Percentiles rank a stretch among this genome's conserved stretches.
These are phyloP conservation scores for Lithophane leautieri DNA, from an alignment of 2,888 invertebrate species.

Conservation along the genomic window DNA sequence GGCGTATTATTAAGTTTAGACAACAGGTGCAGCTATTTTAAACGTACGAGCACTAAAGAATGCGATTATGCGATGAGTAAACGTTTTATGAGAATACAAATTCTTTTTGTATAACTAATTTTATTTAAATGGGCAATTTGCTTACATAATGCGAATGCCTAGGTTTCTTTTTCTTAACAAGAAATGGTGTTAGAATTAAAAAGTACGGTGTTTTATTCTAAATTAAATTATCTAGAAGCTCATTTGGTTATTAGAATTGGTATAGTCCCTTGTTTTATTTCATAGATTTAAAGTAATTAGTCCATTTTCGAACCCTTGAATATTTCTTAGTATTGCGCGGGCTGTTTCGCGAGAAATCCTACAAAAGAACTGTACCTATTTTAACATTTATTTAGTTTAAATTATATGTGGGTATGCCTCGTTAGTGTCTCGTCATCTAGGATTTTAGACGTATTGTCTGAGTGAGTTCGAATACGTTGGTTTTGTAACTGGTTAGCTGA, in stretches of 20 bases:
- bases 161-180: constrained; percentile 6
- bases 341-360: not conserved
- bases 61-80: constrained; percentile 33
- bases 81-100: constrained; percentile 14
- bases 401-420: not conserved
- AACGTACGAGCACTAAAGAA: constrained; percentile 2
- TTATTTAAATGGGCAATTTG: constrained; percentile 34
- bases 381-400: not conserved
- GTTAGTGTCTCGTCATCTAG: no score
- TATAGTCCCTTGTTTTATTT: constrained; percentile 1
- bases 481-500: no score
- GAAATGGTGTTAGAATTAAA: constrained; percentile 5
- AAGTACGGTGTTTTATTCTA: constrained; percentile 16
- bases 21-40: constrained; percentile 42
- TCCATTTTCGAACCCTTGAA: not conserved
- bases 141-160: constrained; percentile 10
- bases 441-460: no score
- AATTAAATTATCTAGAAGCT: constrained; percentile 24
- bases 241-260: constrained; percentile 13
- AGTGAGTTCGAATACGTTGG: no score
- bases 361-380: not conserved
- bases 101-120: constrained; percentile 13
- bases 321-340: not conserved
- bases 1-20: constrained; percentile 37
- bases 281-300: not conserved